phyloP scores from a whole-genome alignment of 2,888 invertebrate genomes.

The Siphlonurus alternatus region DNA sequence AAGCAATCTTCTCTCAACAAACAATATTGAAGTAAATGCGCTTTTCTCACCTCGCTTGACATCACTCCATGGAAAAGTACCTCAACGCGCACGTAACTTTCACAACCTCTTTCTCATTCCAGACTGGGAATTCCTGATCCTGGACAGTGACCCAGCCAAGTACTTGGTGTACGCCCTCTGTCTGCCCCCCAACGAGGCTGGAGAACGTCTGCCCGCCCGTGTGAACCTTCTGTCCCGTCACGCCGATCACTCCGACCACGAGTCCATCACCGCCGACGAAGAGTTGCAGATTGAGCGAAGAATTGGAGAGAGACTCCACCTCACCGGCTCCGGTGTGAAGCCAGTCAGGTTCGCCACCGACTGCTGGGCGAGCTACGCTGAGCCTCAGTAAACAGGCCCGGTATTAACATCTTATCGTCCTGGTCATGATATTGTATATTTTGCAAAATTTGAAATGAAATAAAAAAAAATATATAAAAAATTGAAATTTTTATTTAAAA shows the following conservation, averaged over 20 bases:
- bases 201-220: background rate
- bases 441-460: no score
- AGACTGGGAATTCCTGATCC: background rate
- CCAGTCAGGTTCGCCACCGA: background rate
- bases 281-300: background rate
- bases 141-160: background rate
- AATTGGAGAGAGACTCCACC: background rate
- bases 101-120: background rate
- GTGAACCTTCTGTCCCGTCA: background rate
- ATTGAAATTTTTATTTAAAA: no score
- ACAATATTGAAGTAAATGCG: no score
- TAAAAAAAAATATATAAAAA: no score
- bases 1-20: no score
- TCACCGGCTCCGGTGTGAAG: background rate
- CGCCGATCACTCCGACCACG: background rate
- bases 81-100: no score
- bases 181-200: background rate
- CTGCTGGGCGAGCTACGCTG: background rate
- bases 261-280: background rate
- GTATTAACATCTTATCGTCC: no score
- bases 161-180: background rate
- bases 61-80: no score
- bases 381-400: background rate
- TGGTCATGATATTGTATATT: no score
- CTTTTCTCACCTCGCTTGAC: no score